These are phyloP conservation scores for Rapana venosa DNA, from an alignment of 2,888 invertebrate genomes.

Conservation along the genomic window DNA sequence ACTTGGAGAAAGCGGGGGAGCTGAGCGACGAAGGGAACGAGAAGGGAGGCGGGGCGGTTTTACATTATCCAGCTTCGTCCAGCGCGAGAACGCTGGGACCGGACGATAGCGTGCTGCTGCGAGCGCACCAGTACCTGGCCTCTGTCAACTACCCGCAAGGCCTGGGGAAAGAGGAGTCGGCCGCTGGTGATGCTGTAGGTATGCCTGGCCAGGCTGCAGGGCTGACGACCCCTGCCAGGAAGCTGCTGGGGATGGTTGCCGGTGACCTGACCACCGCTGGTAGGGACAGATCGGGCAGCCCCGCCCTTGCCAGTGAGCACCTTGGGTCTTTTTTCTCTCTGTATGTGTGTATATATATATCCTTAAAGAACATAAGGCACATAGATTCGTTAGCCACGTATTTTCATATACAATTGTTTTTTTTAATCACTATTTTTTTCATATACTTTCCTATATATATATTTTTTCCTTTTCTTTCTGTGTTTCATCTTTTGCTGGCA, in stretches of 20 bases:
- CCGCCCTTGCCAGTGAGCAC: constrained; percentile 36
- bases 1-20: constrained; percentile 9
- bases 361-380: too few relatives aligned
- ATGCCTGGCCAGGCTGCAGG: constrained; percentile 36
- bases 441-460: too few relatives aligned
- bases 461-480: too few relatives aligned
- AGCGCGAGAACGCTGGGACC: neutral
- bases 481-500: too few relatives aligned
- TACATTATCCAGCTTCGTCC: too few relatives aligned
- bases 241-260: constrained; percentile 26
- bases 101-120: constrained; percentile 21
- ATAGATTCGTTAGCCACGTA: too few relatives aligned
- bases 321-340: too few relatives aligned
- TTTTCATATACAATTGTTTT: too few relatives aligned
- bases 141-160: neutral
- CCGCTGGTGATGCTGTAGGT: neutral
- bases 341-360: too few relatives aligned
- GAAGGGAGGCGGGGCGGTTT: neutral
- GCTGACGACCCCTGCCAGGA: constrained; percentile 49
- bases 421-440: too few relatives aligned
- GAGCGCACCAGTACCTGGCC: constrained; percentile 1
- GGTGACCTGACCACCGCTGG: constrained; percentile 6
- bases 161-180: neutral
- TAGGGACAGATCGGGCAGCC: neutral
- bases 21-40: neutral